Conservation (phyloP, 1,140 invertebrate species). For the Helicoverpa armigera region DNA sequence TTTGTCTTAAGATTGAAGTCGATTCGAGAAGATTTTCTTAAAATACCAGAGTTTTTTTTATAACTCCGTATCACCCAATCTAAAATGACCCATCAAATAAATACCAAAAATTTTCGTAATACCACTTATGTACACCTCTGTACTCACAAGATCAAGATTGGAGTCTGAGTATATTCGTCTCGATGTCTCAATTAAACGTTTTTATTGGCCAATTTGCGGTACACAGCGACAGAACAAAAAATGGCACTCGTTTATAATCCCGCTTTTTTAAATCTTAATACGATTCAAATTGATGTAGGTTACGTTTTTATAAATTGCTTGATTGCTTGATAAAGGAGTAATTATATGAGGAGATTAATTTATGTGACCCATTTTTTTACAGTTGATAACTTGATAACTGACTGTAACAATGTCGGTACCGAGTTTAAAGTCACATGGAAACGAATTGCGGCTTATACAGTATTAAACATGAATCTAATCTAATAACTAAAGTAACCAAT, state of each 20-base stretch:
- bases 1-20: too few relatives aligned
- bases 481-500: too few relatives aligned
- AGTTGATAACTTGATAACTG: too few relatives aligned
- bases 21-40: too few relatives aligned
- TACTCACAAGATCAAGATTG: conserved; percentile 58
- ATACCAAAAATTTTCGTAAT: background rate
- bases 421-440: too few relatives aligned
- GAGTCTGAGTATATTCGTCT: conserved; percentile 61
- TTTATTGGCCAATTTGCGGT: conserved; percentile 67
- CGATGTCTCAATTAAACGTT: conserved; percentile 70
- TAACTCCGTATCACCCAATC: too few relatives aligned
- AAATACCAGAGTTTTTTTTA: too few relatives aligned
- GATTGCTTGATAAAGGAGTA: background rate
- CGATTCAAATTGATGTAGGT: conserved; percentile 44
- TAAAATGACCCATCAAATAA: background rate
- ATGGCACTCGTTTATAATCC: conserved; percentile 33
- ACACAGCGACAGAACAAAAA: conserved; percentile 39
- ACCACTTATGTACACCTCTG: conserved; percentile 34
- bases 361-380: background rate
- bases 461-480: too few relatives aligned
- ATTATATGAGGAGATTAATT: background rate
- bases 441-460: too few relatives aligned
- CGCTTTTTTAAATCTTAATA: conserved; percentile 42
- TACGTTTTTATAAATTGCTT: conserved; percentile 1
- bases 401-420: too few relatives aligned